Evolutionary conservation across 2,888 invertebrate genomes (phyloP), one percentile per base, ranked within the genome.

Genomic region (Acrobasis repandana): DNA sequence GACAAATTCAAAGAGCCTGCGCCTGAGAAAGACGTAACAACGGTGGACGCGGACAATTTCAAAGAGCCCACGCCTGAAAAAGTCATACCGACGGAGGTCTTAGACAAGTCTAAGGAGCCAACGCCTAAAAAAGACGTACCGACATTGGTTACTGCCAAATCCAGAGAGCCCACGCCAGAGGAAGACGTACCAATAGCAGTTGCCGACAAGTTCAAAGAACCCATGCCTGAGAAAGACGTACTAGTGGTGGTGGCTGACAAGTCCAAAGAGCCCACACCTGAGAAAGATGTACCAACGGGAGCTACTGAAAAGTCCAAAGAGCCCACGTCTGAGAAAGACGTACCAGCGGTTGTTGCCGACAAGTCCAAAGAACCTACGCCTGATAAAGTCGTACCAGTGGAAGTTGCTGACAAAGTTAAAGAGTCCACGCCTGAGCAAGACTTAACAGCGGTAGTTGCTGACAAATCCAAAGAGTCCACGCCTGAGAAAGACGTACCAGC

Each of bases 91-190:
- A 14, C n/a, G n/a, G n/a, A n/a, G n/a, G n/a, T n/a, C n/a, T n/a
- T n/a, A n/a, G n/a, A n/a, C n/a, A n/a, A n/a, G n/a, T n/a, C 28
- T 9, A 56, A 67, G 15, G 64, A 43, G 2, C 61, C 66, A 0
- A 67, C 60, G n/a, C 60, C 63, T 10, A 57, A 52, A 0, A 61
- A 49, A 9, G 48, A 50, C 14, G 11, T 38, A 9, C 16, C 28
- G 8, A 8, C 6, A 28, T 2, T 28, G 6, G 28, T 28, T 5
- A 8, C 28, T 6, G 4, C 4, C 2, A 28, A 18, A 11, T 38
- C 18, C 34, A 16, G 14, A 3, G 38, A 38, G 14, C 38, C 18
- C 18, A 56, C 36, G 2, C 38, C 38, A 3, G 54, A 18, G 1
- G 36, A 47, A 10, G 18, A 57, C 1, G 49, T 49, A 46, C n/a